Evolutionary conservation across 1,140 invertebrate genomes (phyloP), one percentile per base, ranked within the genome.

Genomic region (Scaptomyza graminum): DNA sequence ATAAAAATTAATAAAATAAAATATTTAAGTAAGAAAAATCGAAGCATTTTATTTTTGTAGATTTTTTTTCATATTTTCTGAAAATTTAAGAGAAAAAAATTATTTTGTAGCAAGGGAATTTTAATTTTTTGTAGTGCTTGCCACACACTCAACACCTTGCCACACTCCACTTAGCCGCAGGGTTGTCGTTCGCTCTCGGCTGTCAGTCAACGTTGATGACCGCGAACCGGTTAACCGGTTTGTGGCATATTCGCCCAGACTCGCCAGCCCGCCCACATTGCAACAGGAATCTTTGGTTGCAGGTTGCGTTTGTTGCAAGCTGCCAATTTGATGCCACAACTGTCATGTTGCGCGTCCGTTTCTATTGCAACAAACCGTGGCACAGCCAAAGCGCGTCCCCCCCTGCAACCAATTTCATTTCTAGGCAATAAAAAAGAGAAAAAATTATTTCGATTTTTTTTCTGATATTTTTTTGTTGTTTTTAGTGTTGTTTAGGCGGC

Each of bases 271-370:
- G 68, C 68, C 68, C 68, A 71, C 68, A 57, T 39, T n/a, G 67
- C 52, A 22, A 39, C 50, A 39, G 37, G 41, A 44, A 34, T 52
- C 51, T 54, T 37, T 34, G 59, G 60, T 46, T 47, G 59, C 79
- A 64, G 74, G 65, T 62, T 79, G 55, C 54, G 66, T 61, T 34
- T 49, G 62, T 50, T 69, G 70, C 64, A 76, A 34, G 66, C 82
- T 85, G 82, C 83, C 82, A 85, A 85, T 85, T 88, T 66, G 54
- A 60, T 85, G 82, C 83, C 82, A 88, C 71, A 85, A 75, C 82
- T 88, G 83, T 87, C 82, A 87, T 87, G 82, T 87, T 61, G 59
- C 71, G 75, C 83, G 82, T 82, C 83, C 79, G 83, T 76, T 88
- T 78, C 80, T 77, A 84, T 83, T 84, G 80, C 80, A 84, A 65